Conservation (phyloP, 2,888 invertebrate genomes). For the Harpalus rubripes region DNA sequence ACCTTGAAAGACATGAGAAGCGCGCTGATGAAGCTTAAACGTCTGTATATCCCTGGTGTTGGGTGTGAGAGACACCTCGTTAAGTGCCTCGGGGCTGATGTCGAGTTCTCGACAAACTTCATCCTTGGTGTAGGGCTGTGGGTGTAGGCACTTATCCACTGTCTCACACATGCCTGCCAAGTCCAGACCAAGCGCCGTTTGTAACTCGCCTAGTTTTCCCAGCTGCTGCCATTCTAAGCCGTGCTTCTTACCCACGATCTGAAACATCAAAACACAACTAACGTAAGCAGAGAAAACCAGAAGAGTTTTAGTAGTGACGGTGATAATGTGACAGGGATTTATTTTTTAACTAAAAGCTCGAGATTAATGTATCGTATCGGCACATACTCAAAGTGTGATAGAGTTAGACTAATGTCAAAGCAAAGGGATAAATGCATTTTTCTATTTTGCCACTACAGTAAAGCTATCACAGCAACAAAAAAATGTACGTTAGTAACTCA, state of each 20-base stretch:
- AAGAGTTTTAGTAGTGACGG: too few species aligned
- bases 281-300: too few species aligned
- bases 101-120: conserved; percentile 84
- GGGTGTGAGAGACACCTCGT: conserved; percentile 82
- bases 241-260: conserved; percentile 84
- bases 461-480: too few species aligned
- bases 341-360: too few species aligned
- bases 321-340: too few species aligned
- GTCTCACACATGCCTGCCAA: conserved; percentile 86
- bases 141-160: conserved; percentile 82
- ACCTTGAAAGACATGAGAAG: conserved; percentile 93
- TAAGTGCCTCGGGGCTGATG: conserved; percentile 82
- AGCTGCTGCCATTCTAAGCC: conserved; percentile 83
- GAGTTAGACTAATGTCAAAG: too few species aligned
- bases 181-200: conserved; percentile 82
- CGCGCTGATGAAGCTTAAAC: conserved; percentile 91
- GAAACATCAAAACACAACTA: conserved; percentile 55
- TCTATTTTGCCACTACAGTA: too few species aligned
- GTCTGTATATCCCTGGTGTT: conserved; percentile 82
- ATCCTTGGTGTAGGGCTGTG: conserved; percentile 83
- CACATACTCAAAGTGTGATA: too few species aligned
- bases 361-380: too few species aligned
- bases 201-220: conserved; percentile 86
- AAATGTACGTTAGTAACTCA: too few species aligned
- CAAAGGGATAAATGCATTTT: too few species aligned